Evolutionary conservation across 2,888 invertebrate genomes (phyloP).

Genomic region (Carcina quercana): DNA sequence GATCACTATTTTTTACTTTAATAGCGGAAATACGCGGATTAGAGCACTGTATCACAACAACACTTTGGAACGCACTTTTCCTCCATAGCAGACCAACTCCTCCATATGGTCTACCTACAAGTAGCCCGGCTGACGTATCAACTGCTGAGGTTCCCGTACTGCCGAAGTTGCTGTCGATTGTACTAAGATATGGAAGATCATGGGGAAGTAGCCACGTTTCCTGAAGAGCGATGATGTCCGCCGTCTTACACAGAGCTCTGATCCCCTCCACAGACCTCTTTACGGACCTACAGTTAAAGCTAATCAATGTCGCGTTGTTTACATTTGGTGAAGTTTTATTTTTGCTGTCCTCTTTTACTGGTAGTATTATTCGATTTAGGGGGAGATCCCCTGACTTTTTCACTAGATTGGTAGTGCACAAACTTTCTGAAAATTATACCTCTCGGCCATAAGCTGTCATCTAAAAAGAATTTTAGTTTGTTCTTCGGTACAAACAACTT

Average conservation of each 20-base stretch:
- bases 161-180: not conserved
- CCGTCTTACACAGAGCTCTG: conserved; percentile 12
- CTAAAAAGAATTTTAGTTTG: not conserved
- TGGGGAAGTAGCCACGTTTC: conserved; percentile 21
- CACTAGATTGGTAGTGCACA: conserved; percentile 1
- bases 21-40: not conserved
- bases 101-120: conserved; percentile 10
- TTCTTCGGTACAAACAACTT: not conserved
- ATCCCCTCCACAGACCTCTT: conserved; percentile 17
- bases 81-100: conserved; percentile 13
- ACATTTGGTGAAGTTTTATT: not conserved
- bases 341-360: not conserved
- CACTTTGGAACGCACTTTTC: not conserved
- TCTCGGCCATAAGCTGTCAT: not conserved
- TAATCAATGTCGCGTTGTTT: conserved; percentile 10
- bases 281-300: conserved; percentile 21
- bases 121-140: conserved; percentile 7
- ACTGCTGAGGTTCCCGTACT: conserved; percentile 9
- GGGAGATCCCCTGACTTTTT: too few species aligned
- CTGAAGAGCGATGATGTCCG: conserved; percentile 17
- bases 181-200: conserved; percentile 11
- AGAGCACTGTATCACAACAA: not conserved
- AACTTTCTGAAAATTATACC: not conserved
- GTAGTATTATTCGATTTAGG: too few species aligned
- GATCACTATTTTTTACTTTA: not conserved